A percentile compares a stretch with the other conserved stretches of the same genome.
Conservation (phyloP, 2,888 invertebrate species). For the Dynastes grantii region DNA sequence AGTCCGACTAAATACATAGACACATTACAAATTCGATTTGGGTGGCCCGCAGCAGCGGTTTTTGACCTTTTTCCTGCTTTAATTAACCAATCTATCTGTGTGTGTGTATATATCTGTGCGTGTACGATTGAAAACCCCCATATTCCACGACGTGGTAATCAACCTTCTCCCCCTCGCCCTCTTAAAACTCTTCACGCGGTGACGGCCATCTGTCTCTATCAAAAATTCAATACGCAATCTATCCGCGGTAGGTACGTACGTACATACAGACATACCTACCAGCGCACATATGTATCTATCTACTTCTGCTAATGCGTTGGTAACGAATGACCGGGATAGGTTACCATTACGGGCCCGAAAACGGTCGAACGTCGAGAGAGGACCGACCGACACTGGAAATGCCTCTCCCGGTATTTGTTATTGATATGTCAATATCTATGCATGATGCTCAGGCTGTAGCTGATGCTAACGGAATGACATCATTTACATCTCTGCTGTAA, state of each 20-base stretch:
- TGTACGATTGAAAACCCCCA: conserved; percentile 15
- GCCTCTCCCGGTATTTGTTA: conserved; percentile 30
- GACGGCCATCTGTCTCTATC: conserved; percentile 14
- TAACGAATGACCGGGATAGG: not conserved
- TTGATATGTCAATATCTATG: conserved; percentile 42
- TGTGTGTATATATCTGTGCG: not conserved
- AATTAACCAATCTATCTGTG: not conserved
- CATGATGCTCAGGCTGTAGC: conserved; percentile 27
- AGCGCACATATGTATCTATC: not conserved
- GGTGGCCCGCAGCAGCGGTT: not conserved
- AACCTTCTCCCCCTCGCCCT: not conserved
- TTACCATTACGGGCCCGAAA: not conserved
- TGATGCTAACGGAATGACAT: conserved; percentile 35
- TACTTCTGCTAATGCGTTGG: conserved; percentile 26
- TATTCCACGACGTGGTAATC: conserved; percentile 10
- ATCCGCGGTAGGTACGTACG: not conserved
- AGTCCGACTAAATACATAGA: not conserved
- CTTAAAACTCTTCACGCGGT: conserved; percentile 2
- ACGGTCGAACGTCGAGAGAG: not conserved
- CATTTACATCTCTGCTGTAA: conserved; percentile 26
- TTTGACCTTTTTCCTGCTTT: conserved; percentile 11
- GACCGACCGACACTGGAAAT: conserved; percentile 1
- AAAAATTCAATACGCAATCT: conserved; percentile 43
- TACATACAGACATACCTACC: not conserved
- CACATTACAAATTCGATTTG: conserved; percentile 22